Evolutionary conservation across 2,113 vertebrate species (phyloP), one percentile per base, ranked within the genome.

Genomic region (Erpornis zantholeuca): DNA sequence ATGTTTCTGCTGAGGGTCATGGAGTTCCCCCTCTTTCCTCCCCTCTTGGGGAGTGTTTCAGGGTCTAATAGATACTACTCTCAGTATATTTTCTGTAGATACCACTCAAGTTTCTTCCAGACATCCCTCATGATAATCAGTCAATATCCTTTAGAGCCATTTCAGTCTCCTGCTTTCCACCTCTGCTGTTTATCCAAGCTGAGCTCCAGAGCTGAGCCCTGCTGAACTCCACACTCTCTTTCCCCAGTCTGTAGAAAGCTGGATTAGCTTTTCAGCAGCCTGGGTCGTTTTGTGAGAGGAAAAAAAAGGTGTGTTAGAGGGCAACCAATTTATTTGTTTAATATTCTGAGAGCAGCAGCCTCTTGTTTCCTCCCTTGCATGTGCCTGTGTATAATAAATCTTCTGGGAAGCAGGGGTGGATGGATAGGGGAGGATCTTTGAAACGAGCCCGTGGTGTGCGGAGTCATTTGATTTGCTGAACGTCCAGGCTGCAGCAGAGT

Each of bases 311-410:
- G 35, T 69, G 65, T 88, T 91, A 88, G 94, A 96, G 92, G 91
- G 83, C 88, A 94, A 66, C 85, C 94, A 91, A 95, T 96, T 94
- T 95, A 91, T 92, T 97, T 94, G 70, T 84, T 97, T 92, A 89
- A 79, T 92, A 92, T 97, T 96, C 97, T 9, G 53, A 64, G 65
- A 96, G 83, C 83, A 92, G 66, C 75, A 95, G 88, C 90, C 69
- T 88, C 83, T 82, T 54, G 59, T 79, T 89, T 93, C 88, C 77
- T 50, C 12, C 3, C 31, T 42, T 29, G 66, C n/a, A 8, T 10
- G 70, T 29, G 90, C 66, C 77, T 65, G 28, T 40, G 81, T 90
- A 73, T 93, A 96, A 94, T 93, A 90, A 97, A 90, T 61, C 87
- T 93, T 88, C 16, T 49, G 94, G 94, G 90, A 91, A 86, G 81